phyloP scores from a whole-genome alignment of 2,888 invertebrate species.

The Mactromeris polynyma region DNA sequence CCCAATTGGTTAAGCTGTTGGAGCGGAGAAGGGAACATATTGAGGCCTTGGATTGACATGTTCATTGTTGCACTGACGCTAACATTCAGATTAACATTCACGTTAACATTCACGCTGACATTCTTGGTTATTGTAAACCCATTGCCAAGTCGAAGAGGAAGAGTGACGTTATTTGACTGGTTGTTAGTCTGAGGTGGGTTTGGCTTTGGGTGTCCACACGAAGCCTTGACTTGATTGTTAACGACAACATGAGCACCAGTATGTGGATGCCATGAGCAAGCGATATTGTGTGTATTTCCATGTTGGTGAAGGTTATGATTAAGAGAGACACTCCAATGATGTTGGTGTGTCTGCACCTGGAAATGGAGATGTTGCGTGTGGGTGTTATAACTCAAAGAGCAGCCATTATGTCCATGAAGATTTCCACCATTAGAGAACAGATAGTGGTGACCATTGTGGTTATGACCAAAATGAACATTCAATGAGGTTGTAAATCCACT shows the following conservation, averaged over 20 bases:
- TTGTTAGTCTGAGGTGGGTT: not conserved
- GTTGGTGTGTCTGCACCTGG: conserved; percentile 55
- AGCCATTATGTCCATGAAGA: conserved; percentile 56
- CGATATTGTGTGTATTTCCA: conserved; percentile 47
- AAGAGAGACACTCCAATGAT: conserved; percentile 51
- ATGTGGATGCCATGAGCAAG: conserved; percentile 65
- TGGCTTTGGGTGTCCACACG: conserved; percentile 37
- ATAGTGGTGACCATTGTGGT: conserved; percentile 55
- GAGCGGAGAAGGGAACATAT: conserved; percentile 34
- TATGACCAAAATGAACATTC: conserved; percentile 56
- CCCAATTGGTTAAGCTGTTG: conserved; percentile 11
- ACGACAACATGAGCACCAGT: conserved; percentile 51
- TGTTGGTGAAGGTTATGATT: conserved; percentile 20
- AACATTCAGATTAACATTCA: not conserved
- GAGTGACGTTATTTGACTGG: conserved; percentile 26
- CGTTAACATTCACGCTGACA: not conserved
- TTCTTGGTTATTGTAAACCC: not conserved
- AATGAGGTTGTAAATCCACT: conserved; percentile 65
- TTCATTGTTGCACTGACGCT: conserved; percentile 40
- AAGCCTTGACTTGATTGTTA: conserved; percentile 55
- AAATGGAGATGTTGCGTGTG: conserved; percentile 40
- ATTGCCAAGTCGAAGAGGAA: conserved; percentile 49
- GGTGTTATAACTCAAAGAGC: conserved; percentile 58
- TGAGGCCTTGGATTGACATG: conserved; percentile 52
- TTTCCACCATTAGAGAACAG: conserved; percentile 64